Evolutionary conservation across 2,797 vertebrate species (phyloP), one percentile per base, ranked within the genome.

Genomic region (Fistularia commersonii): DNA sequence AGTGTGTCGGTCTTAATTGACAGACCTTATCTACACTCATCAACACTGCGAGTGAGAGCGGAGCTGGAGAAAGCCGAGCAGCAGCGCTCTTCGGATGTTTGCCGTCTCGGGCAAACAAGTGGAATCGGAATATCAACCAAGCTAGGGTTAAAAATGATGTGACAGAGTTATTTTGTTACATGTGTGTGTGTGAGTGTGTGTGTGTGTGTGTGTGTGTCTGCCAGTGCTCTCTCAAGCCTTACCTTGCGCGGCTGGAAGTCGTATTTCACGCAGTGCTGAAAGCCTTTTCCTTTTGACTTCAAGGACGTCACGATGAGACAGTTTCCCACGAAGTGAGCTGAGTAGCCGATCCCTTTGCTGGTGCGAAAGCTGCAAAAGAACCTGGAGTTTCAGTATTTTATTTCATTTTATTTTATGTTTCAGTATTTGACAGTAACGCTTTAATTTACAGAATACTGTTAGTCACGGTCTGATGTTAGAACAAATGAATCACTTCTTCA

Each of bases 241-340:
- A 98, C 96, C 93, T 99, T 99, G 46, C 96, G 93, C 40, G 97
- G 97, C 46, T 99, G 97, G 80, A 99, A 99, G 86, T 99, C 97
- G 0, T 98, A 99, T 64, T 99, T 99, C 61, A 99, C 97, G 89
- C 97, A 99, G 86, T 99, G 97, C 85, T 99, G 97, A 68, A 99
- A 99, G 75, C 97, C 97, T 92, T 99, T 99, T 80, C 97, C 97
- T 90, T 99, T 99, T 34, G 97, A 99, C 80, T 99, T 99, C 79
- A 99, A 33, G 0, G 97, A 99, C 1, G 97, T 98, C 64, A 99
- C 96, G 55, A 99, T 99, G 72, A 99, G 91, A 82, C 97, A 99
- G 86, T 98, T 99, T 62, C 97, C 97, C 84, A 99, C 97, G 81
- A 99, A 99, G 91, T 99, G 97, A 71, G 97, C 96, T 1, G 97